Percentiles rank a stretch among this genome's conserved stretches.
Conservation (phyloP, 37 sponge, comb jelly and placozoan genomes). For the Hexactinellida sp. region DNA sequence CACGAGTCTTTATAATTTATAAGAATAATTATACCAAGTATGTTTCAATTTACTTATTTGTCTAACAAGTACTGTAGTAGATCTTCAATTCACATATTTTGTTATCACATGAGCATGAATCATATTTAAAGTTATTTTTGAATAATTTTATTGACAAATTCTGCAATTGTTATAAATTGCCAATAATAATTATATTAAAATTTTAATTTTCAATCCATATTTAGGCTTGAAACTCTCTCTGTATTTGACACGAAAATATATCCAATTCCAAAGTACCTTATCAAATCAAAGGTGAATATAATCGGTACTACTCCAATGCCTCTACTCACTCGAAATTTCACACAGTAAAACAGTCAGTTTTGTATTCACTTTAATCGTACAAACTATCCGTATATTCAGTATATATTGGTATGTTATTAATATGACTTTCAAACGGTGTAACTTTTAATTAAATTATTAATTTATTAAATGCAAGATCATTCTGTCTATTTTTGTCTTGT, state of each 20-base stretch:
- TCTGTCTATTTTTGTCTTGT: too few relatives aligned
- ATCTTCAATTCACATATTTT: too few relatives aligned
- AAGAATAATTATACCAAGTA: too few relatives aligned
- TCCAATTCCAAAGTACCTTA: neutral
- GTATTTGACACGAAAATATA: neutral
- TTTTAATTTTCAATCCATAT: neutral
- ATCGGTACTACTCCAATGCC: conserved; percentile 10
- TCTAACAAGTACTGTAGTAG: too few relatives aligned
- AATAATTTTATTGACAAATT: neutral
- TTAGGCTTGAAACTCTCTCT: conserved; percentile 4
- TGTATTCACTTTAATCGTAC: neutral
- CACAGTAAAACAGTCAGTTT: neutral
- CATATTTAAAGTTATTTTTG: too few relatives aligned
- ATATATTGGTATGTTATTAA: neutral
- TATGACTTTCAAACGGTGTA: too few relatives aligned
- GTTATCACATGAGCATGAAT: too few relatives aligned
- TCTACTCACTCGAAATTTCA: neutral
- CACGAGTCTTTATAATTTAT: too few relatives aligned
- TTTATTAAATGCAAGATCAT: too few relatives aligned
- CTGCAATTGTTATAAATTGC: neutral
- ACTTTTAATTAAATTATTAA: too few relatives aligned
- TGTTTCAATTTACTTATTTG: too few relatives aligned
- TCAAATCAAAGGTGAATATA: conserved; percentile 12
- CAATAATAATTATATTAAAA: neutral
- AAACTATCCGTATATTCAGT: neutral